Conservation (phyloP, 2,888 invertebrate genomes). For the Plebejus anna region DNA sequence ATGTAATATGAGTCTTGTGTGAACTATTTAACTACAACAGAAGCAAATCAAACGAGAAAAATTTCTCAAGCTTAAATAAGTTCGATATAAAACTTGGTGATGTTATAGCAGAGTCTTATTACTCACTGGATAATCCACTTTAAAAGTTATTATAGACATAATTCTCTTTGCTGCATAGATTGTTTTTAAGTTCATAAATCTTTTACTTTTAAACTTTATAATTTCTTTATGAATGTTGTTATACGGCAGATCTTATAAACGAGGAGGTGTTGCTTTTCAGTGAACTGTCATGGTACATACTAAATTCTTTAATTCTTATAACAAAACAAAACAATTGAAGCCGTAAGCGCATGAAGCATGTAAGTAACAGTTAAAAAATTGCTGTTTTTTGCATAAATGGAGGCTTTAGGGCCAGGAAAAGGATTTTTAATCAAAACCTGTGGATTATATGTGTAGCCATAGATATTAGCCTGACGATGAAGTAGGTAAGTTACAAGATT, state of each 20-base stretch:
- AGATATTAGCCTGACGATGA: too few relatives aligned
- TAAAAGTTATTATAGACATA: conserved; percentile 21
- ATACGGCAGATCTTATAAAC: neutral
- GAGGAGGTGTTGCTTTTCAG: neutral
- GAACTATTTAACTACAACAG: neutral
- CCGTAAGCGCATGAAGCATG: too few relatives aligned
- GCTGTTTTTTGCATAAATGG: too few relatives aligned
- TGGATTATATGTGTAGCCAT: too few relatives aligned
- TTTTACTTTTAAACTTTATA: neutral
- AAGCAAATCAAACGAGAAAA: neutral
- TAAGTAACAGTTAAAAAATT: too few relatives aligned
- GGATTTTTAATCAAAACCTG: too few relatives aligned
- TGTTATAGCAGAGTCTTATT: conserved; percentile 10
- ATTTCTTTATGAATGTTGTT: neutral
- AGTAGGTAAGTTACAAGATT: too few relatives aligned
- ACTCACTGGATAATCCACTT: conserved; percentile 26
- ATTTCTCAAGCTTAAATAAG: neutral
- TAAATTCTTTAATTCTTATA: too few relatives aligned
- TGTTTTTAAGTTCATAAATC: conserved; percentile 10
- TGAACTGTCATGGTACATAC: neutral
- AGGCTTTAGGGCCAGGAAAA: too few relatives aligned
- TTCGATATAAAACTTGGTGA: conserved; percentile 15
- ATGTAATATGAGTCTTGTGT: neutral
- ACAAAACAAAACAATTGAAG: too few relatives aligned
- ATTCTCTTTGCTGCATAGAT: neutral